Base-by-base conservation (phyloP, 1,140 invertebrate genomes). In the Sweltsa coloradensis region DNA sequence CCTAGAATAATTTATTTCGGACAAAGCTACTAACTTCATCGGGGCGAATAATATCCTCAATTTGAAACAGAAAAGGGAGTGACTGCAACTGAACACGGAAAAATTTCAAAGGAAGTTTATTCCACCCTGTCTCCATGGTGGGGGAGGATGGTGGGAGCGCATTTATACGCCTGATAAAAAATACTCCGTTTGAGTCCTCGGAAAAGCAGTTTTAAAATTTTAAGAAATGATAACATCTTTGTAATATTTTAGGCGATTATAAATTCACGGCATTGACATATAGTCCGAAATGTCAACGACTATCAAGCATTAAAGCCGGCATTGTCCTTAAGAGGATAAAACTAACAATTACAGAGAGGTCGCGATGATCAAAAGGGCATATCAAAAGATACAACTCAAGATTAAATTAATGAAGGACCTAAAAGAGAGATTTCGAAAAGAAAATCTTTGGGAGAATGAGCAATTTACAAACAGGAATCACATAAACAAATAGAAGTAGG, bases 141-240 rank as follows among this genome's bases (percentile, higher is more conserved):
- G 61, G 57, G 65, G 66, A 21, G 67, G 68, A 13, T 61, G 49
- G 26, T 62, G 57, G 53, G 55, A 71, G 46, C 37, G 67, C 5
- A 24, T 72, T n/a, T n/a, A 55, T 71, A 9, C 41, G 59, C 0
- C 22, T 67, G 5, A 39, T 60, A 6, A 67, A 69, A 47, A 37
- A 49, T 22, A 34, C 57, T 19, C 50, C 63, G 25, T 40, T 5
- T 51, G 54, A 40, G 54, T 52, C 42, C 41, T 66, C 1, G 60
- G 59, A 37, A 52, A 47, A 29, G 51, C 56, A 3, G 40, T 21
- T 19, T 40, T 64, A 16, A 46, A 48, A 40, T 54, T 53, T 24
- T 58, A 65, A 43, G 58, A 63, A 31, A 41, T 67, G 24, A 18
- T 41, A 18, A 67, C 61, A 0, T 21, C 60, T 3, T 29, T 64